phyloP scores from a whole-genome alignment of 2,113 vertebrate species.

The Myotis davidii region DNA sequence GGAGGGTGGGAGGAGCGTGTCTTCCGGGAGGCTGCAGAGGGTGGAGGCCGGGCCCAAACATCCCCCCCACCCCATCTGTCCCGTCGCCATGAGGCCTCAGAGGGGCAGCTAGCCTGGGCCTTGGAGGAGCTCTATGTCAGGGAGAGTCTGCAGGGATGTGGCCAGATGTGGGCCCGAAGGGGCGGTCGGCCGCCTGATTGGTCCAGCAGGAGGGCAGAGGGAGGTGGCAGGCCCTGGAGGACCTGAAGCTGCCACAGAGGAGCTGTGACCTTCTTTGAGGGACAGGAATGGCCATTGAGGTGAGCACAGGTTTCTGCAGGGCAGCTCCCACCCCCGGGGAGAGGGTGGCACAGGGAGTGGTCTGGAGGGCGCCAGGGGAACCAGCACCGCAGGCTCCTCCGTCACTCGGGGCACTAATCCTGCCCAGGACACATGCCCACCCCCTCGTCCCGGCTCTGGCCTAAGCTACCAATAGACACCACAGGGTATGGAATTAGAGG shows the following conservation, averaged over 20 bases:
- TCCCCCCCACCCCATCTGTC: not conserved
- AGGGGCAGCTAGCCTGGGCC: fast-evolving
- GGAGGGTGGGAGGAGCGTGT: not conserved
- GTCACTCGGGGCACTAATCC: not conserved
- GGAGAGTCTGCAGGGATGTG: no score
- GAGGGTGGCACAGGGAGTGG: fast-evolving
- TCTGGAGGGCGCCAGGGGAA: not conserved
- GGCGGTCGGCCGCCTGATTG: fast-evolving
- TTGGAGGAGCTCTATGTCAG: no score
- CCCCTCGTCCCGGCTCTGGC: not conserved
- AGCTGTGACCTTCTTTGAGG: not conserved
- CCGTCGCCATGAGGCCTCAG: fast-evolving
- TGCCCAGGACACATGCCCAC: not conserved
- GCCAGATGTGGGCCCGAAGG: not conserved
- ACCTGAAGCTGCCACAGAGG: not conserved
- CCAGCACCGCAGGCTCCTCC: not conserved
- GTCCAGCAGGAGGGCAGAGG: not conserved
- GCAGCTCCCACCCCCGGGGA: not conserved
- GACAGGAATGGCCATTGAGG: not conserved
- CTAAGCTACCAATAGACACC: not conserved
- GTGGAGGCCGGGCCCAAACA: not conserved
- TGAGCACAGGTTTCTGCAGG: fast-evolving
- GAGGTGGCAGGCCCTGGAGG: not conserved
- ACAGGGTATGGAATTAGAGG: not conserved
- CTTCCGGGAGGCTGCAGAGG: not conserved